These are phyloP conservation scores for Vandiemenella viatica DNA, from an alignment of 2,888 invertebrate genomes.

Conservation along the genomic window DNA sequence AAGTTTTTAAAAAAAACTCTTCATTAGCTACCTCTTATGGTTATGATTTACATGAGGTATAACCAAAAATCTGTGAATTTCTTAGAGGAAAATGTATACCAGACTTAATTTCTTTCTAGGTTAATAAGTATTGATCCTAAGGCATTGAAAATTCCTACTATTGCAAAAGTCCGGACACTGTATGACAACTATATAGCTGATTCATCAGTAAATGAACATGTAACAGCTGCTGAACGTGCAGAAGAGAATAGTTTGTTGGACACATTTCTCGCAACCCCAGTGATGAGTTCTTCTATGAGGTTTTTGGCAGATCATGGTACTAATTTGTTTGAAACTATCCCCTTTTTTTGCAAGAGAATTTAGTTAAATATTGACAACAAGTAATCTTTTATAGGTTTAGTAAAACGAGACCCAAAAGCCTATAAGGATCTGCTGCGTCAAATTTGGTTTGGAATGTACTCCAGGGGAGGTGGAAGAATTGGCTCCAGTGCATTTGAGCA, in stretches of 20 bases:
- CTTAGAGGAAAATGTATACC: background rate
- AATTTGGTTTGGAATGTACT: constrained; percentile 70
- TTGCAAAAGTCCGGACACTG: constrained; percentile 51
- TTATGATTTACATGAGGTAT: too few species aligned
- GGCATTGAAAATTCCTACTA: constrained; percentile 51
- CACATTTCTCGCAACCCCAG: constrained; percentile 55
- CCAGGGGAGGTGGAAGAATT: constrained; percentile 58
- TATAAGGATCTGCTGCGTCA: constrained; percentile 57
- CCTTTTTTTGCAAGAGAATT: background rate
- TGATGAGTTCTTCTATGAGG: constrained; percentile 55
- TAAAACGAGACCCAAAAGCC: constrained; percentile 47
- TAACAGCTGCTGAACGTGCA: constrained; percentile 38
- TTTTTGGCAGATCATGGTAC: constrained; percentile 45
- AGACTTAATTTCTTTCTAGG: constrained; percentile 31
- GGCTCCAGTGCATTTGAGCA: constrained; percentile 90
- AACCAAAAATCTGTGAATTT: too few species aligned
- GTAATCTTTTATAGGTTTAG: constrained; percentile 31
- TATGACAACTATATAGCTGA: constrained; percentile 77
- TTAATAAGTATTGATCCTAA: constrained; percentile 47
- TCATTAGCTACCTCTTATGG: background rate
- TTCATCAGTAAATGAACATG: constrained; percentile 55
- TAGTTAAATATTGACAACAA: background rate
- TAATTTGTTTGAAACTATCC: constrained; percentile 7
- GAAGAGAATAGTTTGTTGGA: constrained; percentile 72
- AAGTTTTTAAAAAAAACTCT: background rate